Evolutionary conservation across 1,140 invertebrate species (phyloP), one percentile per base, ranked within the genome.

Genomic region (Leptinotarsa defecta): DNA sequence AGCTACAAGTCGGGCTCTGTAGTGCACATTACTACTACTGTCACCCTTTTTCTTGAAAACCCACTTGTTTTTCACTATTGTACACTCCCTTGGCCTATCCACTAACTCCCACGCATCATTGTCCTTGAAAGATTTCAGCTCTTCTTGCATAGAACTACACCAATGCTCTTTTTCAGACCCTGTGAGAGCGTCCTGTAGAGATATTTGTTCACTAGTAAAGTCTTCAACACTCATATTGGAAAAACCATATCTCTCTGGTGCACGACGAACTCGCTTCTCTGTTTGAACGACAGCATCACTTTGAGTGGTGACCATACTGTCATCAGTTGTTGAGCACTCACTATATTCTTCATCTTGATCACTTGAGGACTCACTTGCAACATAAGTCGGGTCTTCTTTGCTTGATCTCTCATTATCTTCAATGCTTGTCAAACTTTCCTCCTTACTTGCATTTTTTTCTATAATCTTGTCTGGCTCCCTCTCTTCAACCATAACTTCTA

Each of bases 71-170:
- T 85, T 76, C 17, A 86, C 80, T 20, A 78, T 49, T 48, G 77
- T 81, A 34, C 70, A 74, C 4, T 71, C 73, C 20, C 74, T 43
- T 72, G 82, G 74, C 24, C 70, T 65, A 2, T 82, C 74, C 4
- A 83, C 79, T 5, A 85, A n/a, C 52, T 77, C 65, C 83, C 83
- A 87, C 1, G 83, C 86, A 61, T 84, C 76, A 78, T 85, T 86
- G 74, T 85, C 80, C 19, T 76, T 65, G 13, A 85, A 77, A 61
- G 81, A 78, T 8, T 81, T 8, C 17, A 83, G 20, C 72, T 84
- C 78, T 11, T 81, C 77, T 17, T 68, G 17, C 43, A 84, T 78
- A 15, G 83, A 80, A 34, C 43, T 13, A 62, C 69, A 72, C 73
- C 80, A 81, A 27, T 76, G 69, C 1, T 77, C 49, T 27, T 57